Conservation (phyloP, 2,797 vertebrate genomes). For the Epinephelus malabaricus region DNA sequence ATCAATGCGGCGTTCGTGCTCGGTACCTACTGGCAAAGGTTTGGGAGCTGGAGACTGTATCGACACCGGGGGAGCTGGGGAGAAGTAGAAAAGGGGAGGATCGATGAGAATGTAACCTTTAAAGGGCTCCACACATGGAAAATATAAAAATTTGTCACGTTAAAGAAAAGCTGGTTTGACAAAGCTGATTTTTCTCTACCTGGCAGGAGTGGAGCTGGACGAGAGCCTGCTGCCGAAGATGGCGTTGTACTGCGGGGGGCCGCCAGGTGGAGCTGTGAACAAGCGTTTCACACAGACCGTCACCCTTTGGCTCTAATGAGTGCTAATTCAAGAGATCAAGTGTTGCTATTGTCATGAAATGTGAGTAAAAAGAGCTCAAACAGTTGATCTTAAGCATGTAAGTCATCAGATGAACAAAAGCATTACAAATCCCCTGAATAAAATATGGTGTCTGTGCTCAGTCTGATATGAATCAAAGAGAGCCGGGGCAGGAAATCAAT, state of each 20-base stretch:
- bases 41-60: slow-evolving; percentile 78
- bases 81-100: not conserved
- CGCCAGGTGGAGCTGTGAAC: slow-evolving; percentile 82
- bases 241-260: slow-evolving; percentile 85
- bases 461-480: slow-evolving; percentile 59
- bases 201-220: slow-evolving; percentile 86
- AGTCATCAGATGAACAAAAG: slow-evolving; percentile 41
- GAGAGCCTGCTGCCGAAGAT: slow-evolving; percentile 87
- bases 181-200: slow-evolving; percentile 65
- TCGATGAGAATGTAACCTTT: slow-evolving; percentile 28
- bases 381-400: slow-evolving; percentile 13
- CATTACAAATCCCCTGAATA: slow-evolving; percentile 43
- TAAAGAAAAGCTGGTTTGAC: slow-evolving; percentile 25
- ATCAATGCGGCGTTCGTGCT: not conserved
- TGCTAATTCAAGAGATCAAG: slow-evolving; percentile 27
- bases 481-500: slow-evolving; percentile 71
- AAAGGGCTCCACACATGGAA: not conserved
- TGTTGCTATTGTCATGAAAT: not conserved
- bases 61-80: slow-evolving; percentile 84
- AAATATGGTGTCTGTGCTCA: slow-evolving; percentile 32
- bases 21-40: slow-evolving; percentile 83
- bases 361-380: slow-evolving; percentile 2
- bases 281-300: slow-evolving; percentile 55
- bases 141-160: slow-evolving; percentile 1
- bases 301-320: slow-evolving; percentile 13